Base-by-base conservation (phyloP, 2,113 vertebrate genomes). In the Tinamus guttatus region DNA sequence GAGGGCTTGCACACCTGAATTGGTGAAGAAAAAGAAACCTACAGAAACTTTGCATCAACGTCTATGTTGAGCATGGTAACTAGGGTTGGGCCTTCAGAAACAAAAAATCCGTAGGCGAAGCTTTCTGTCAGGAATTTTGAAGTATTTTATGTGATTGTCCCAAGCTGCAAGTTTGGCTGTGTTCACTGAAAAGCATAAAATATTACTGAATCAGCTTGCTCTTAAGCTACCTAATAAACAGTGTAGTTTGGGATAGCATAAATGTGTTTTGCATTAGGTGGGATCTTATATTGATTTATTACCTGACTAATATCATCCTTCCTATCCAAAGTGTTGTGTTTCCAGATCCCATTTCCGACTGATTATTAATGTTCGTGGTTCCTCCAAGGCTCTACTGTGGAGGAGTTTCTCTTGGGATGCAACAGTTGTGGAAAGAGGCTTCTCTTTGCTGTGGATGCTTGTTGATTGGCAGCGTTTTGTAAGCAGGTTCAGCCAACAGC, bases 241-340 rank as follows among this genome's bases (percentile, higher is more conserved):
- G 5, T 67, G 64, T 70, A 77, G 90, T 95, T 91, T 81, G 65
- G 73, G 19, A 68, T 78, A 97, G 81, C 79, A 71, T 82, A 94
- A 96, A 96, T 97, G 87, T 79, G 67, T 96, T 97, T 96, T 41
- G 51, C 90, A 92, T 87, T 90, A 77, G 90, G 47, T 94, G 68
- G 76, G 87, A 85, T 90, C 18, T 40, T 91, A 70, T 6, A 43
- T 38, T 93, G 92, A 97, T 97, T 95, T 97, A 96, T 93, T 87
- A 89, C 73, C 76, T 92, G 87, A 93, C 83, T 96, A 76, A 95
- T 97, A 70, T 91, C 87, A 83, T 90, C 59, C 45, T 90, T 94
- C 43, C 83, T 91, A 84, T 95, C 67, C 68, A 78, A 92, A 79
- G 40, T 75, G 17, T 28, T 96, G 32, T 81, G 59, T 91, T 95